These are phyloP conservation scores for Diploptera punctata DNA, from an alignment of 2,888 invertebrate species.

Conservation along the genomic window DNA sequence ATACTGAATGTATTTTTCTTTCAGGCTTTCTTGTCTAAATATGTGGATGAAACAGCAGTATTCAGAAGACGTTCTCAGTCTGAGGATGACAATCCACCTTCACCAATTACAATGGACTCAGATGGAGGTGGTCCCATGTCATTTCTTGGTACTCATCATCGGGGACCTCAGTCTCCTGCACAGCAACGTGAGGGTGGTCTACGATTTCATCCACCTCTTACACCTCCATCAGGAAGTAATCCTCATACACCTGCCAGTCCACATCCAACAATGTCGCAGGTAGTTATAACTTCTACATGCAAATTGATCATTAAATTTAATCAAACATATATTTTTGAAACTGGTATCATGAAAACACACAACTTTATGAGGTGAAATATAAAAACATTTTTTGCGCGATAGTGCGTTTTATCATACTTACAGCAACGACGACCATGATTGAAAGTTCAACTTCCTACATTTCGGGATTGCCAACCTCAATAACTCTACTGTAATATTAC, in stretches of 20 bases:
- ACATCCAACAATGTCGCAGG: slow-evolving; percentile 64
- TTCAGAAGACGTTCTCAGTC: slow-evolving; percentile 83
- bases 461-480: too few species aligned
- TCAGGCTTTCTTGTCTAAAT: slow-evolving; percentile 88
- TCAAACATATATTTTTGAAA: not conserved
- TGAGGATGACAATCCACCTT: slow-evolving; percentile 96
- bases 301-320: too few species aligned
- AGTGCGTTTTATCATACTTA: too few species aligned
- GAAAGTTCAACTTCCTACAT: too few species aligned
- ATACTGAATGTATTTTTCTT: too few species aligned
- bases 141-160: slow-evolving; percentile 61
- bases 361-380: too few species aligned
- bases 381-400: too few species aligned
- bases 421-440: too few species aligned
- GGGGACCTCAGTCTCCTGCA: slow-evolving; percentile 69
- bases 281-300: too few species aligned
- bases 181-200: slow-evolving; percentile 68
- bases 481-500: not conserved
- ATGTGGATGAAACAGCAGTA: slow-evolving; percentile 89
- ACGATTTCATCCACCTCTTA: slow-evolving; percentile 88
- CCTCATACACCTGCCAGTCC: slow-evolving; percentile 88
- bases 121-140: slow-evolving; percentile 56
- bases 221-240: slow-evolving; percentile 79
- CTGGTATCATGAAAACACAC: too few species aligned
- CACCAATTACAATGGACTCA: slow-evolving; percentile 86